Base-by-base conservation (phyloP, 2,888 invertebrate genomes). In the Ophioninae sp. region DNA sequence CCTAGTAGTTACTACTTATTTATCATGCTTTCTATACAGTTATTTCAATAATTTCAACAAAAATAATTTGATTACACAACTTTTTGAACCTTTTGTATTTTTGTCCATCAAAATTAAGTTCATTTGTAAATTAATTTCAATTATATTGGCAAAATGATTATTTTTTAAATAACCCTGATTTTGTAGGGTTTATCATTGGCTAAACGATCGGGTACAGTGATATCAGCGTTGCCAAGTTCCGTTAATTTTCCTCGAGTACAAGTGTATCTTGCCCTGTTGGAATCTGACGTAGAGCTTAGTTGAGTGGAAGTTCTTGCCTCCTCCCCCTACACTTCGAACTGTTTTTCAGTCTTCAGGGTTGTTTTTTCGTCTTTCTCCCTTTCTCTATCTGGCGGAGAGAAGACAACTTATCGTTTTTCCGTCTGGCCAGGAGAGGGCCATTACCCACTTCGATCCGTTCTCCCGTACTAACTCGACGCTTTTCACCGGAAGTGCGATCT, bases 211-310 rank as follows among this genome's bases (percentile, higher is more conserved):
- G 21, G 74, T 78, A 50, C 61, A 81, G 73, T 59, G 62, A 81
- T 82, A 81, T 68, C 62, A 30, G 68, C 39, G 83, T 17, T 68
- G 67, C 74, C 61, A 65, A 69, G 68, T 80, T 67, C 61, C 75
- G 65, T 78, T 81, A 85, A 82, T 85, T 83, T 80, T 82, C 50
- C 39, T 67, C 56, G 41, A 75, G 67, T 72, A 65, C 69, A 67
- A 70, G 82, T 76, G 41, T 82, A 72, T 39, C 69, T 72, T 50
- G 57, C 10, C 10, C 56, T 6, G 39, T 61, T 72, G 37, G 17
- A 72, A n/a, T 67, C 65, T 39, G 23, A 57, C 57, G 37, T 69
- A 44, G 69, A 57, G 57, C 41, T 62, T 30, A 50, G 67, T 20
- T 44, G 56, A 65, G 30, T 79, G 61, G 50, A 79, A 82, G 50